These are phyloP conservation scores for Himalopsyche anomala DNA, from an alignment of 2,888 invertebrate species.

Conservation along the genomic window DNA sequence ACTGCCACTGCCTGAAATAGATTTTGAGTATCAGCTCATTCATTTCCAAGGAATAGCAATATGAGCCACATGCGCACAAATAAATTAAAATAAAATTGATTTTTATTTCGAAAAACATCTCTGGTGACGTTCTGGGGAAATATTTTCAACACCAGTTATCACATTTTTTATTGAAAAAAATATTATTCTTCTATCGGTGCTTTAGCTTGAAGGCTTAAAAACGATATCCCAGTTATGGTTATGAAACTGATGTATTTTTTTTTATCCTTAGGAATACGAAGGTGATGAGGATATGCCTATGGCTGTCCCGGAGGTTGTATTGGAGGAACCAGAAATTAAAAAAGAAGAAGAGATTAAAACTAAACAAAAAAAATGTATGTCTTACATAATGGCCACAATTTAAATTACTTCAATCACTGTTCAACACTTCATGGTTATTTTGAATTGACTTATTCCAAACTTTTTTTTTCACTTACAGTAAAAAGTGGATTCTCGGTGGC, in stretches of 20 bases:
- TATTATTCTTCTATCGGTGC: too few species aligned
- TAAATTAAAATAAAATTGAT: too few species aligned
- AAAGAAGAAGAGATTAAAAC: constrained; percentile 47
- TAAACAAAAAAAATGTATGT: constrained; percentile 46
- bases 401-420: too few species aligned
- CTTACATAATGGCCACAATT: background rate
- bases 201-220: background rate
- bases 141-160: too few species aligned
- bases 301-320: constrained; percentile 46
- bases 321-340: constrained; percentile 45
- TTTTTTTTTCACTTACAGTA: constrained; percentile 45
- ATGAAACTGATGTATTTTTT: background rate
- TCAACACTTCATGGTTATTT: background rate
- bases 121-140: too few species aligned
- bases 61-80: too few species aligned
- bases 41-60: too few species aligned
- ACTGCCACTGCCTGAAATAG: too few species aligned
- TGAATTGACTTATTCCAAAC: background rate
- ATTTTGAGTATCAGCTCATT: too few species aligned
- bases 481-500: constrained; percentile 49
- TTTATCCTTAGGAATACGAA: constrained; percentile 59
- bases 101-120: too few species aligned
- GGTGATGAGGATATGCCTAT: constrained; percentile 56
- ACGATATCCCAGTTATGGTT: background rate
- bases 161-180: too few species aligned